These are phyloP conservation scores for Tachysurus vachellii DNA, from an alignment of 2,113 vertebrate genomes.

Conservation along the genomic window DNA sequence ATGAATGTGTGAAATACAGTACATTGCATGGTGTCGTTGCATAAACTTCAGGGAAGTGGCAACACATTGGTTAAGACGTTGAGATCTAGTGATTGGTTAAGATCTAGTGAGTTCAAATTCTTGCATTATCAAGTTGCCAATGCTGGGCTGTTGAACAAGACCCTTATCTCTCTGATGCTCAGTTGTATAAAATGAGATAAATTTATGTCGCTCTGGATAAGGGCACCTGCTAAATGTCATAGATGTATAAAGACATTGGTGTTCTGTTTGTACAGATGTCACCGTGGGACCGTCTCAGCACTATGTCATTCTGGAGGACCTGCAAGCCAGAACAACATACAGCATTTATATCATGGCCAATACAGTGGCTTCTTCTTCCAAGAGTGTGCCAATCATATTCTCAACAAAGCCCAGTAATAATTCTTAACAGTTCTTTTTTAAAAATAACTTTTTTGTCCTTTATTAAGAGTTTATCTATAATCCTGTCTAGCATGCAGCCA, in stretches of 20 bases:
- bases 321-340: constrained; percentile 33
- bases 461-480: not conserved
- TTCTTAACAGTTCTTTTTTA: not conserved
- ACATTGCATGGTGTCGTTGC: not conserved
- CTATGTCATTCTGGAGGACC: constrained; percentile 16
- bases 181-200: too few species aligned
- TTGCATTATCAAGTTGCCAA: too few species aligned
- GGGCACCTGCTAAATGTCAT: too few species aligned
- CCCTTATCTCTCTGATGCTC: too few species aligned
- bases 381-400: not conserved
- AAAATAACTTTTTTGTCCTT: not conserved
- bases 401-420: constrained; percentile 19
- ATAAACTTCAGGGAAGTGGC: too few species aligned
- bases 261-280: constrained; percentile 31
- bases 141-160: too few species aligned
- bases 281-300: constrained; percentile 8
- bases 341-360: not conserved
- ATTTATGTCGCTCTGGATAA: too few species aligned
- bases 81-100: too few species aligned
- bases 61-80: too few species aligned
- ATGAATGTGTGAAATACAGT: not conserved
- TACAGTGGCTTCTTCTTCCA: constrained; percentile 15
- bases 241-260: not conserved
- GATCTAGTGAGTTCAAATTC: too few species aligned
- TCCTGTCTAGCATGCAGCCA: not conserved